A percentile compares a stretch with the other conserved stretches of the same genome.
Conservation (phyloP, 2,797 vertebrate species). For the Amazona ochrocephala region DNA sequence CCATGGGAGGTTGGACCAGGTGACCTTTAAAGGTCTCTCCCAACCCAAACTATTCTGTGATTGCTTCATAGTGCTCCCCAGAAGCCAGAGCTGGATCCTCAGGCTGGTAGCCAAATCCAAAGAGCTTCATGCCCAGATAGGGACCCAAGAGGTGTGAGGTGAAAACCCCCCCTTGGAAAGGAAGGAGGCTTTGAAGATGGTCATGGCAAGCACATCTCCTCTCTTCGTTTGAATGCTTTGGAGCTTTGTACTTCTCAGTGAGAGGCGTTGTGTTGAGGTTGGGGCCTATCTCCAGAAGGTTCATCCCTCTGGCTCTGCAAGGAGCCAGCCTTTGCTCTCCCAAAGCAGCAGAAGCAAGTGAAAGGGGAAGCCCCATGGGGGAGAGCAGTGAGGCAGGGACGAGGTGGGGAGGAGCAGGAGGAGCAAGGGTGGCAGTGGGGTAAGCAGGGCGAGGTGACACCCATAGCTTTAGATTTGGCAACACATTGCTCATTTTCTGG, state of each 20-base stretch:
- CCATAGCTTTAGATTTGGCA: background rate
- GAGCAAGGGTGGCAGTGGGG: background rate
- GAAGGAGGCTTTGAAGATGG: background rate
- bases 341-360: background rate
- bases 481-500: background rate
- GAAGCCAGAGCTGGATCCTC: background rate
- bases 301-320: background rate
- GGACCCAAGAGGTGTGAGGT: background rate
- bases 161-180: background rate
- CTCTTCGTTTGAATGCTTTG: background rate
- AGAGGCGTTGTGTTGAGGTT: background rate
- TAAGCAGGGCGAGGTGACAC: background rate
- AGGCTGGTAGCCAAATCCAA: background rate
- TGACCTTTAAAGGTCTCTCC: background rate
- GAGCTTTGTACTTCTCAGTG: background rate
- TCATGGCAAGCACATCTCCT: background rate
- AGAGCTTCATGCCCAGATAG: background rate
- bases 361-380: background rate
- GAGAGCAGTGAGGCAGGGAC: background rate
- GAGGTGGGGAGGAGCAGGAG: background rate
- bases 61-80: background rate
- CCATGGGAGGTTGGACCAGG: background rate
- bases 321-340: background rate
- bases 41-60: background rate
- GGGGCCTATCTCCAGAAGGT: background rate